Percentiles rank a stretch among this genome's conserved stretches.
Conservation (phyloP, 2,888 invertebrate genomes). For the Phyto melanocephala region DNA sequence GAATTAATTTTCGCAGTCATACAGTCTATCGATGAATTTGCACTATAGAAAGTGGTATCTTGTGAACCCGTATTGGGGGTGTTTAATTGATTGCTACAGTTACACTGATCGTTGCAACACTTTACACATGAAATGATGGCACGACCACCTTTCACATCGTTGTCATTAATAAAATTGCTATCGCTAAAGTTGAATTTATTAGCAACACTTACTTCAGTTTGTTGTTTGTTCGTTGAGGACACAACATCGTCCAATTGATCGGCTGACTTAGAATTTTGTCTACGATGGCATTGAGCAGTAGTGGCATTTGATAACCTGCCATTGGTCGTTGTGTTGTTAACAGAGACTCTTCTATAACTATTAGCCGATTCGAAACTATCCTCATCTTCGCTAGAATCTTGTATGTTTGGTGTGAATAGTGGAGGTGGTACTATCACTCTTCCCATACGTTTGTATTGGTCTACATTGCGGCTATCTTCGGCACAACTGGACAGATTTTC, state of each 20-base stretch:
- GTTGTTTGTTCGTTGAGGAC: conserved; percentile 66
- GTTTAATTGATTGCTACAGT: conserved; percentile 63
- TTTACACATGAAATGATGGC: conserved; percentile 66
- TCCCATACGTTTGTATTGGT: conserved; percentile 81
- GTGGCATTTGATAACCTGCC: conserved; percentile 1
- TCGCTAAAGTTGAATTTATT: conserved; percentile 78
- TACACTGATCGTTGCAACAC: conserved; percentile 76
- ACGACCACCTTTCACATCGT: conserved; percentile 26
- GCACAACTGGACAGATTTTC: conserved; percentile 84
- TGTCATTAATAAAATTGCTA: conserved; percentile 76
- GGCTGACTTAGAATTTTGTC: conserved; percentile 80
- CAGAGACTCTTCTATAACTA: conserved; percentile 68
- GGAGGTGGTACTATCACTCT: conserved; percentile 79
- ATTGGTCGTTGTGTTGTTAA: background rate
- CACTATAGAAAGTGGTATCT: conserved; percentile 78
- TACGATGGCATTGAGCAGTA: conserved; percentile 62
- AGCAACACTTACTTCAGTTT: conserved; percentile 64
- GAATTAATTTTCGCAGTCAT: conserved; percentile 65
- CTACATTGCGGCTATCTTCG: conserved; percentile 82
- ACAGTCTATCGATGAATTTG: conserved; percentile 76
- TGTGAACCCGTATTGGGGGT: conserved; percentile 71
- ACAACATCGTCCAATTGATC: conserved; percentile 81
- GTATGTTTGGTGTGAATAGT: conserved; percentile 65
- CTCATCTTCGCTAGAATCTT: conserved; percentile 64
- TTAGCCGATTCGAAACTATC: conserved; percentile 75